These are phyloP conservation scores for Cecropterus lyciades DNA, from an alignment of 1,140 invertebrate species.

Conservation along the genomic window DNA sequence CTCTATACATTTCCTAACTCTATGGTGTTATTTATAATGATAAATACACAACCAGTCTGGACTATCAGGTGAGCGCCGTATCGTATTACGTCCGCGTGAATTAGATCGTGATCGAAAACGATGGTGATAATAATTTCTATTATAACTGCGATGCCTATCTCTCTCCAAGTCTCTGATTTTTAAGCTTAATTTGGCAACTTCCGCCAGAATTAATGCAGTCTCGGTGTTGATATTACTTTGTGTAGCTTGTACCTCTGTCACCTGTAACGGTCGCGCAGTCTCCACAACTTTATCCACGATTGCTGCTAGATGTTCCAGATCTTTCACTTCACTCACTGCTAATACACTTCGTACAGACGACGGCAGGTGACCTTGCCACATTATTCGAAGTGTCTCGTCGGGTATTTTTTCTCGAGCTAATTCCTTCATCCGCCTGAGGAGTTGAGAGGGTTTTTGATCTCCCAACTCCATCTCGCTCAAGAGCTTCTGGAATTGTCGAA, in stretches of 20 bases:
- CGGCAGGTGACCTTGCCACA: slow-evolving; percentile 24
- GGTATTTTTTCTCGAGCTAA: too few species aligned
- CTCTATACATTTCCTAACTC: slow-evolving; percentile 6
- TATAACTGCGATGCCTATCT: background rate
- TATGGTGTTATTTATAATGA: slow-evolving; percentile 4
- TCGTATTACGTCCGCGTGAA: slow-evolving; percentile 12
- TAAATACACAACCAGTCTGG: slow-evolving; percentile 21
- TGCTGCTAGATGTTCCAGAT: slow-evolving; percentile 31
- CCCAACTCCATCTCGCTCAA: too few species aligned
- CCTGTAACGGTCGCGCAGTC: background rate
- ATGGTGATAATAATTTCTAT: background rate
- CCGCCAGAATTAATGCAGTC: slow-evolving; percentile 13
- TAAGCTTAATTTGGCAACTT: slow-evolving; percentile 11
- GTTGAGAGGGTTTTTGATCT: too few species aligned
- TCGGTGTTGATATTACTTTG: slow-evolving; percentile 6
- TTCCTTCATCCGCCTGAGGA: too few species aligned
- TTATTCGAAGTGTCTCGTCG: too few species aligned
- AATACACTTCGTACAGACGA: slow-evolving; percentile 12
- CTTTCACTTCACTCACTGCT: slow-evolving; percentile 16
- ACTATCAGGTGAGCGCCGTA: slow-evolving; percentile 8
- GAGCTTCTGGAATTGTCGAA: too few species aligned
- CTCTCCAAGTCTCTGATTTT: slow-evolving; percentile 10
- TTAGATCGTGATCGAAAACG: background rate
- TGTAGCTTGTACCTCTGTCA: background rate
- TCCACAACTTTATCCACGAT: slow-evolving; percentile 40